phyloP scores from a whole-genome alignment of 2,113 vertebrate species.

The Charina bottae region DNA sequence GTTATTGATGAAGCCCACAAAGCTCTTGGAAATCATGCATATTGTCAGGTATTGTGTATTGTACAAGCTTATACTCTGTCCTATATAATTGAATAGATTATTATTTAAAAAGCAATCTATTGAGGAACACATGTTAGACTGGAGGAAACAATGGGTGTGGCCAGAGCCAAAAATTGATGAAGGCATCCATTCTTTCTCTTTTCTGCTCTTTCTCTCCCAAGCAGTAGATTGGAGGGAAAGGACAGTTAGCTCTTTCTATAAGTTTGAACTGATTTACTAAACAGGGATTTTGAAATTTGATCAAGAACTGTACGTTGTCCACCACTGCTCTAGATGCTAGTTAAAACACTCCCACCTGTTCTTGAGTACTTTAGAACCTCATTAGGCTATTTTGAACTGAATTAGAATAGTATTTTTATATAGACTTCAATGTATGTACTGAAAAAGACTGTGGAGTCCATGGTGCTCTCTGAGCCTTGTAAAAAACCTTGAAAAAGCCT shows the following conservation, averaged over 20 bases:
- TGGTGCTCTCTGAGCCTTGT: too few species aligned
- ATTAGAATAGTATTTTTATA: background rate
- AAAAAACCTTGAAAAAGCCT: too few species aligned
- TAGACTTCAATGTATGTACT: background rate
- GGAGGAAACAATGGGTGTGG: background rate
- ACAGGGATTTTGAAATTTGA: background rate
- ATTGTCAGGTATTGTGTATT: constrained; percentile 84
- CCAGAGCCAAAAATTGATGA: background rate
- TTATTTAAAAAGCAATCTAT: background rate
- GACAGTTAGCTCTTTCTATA: background rate
- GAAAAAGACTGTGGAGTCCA: background rate
- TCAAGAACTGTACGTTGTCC: background rate
- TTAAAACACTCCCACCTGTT: background rate
- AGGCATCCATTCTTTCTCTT: background rate
- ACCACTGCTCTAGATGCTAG: background rate
- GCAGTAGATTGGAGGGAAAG: background rate
- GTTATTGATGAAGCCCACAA: constrained; percentile 98
- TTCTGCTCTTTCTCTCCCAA: background rate
- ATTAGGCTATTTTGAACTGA: background rate
- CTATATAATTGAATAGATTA: background rate
- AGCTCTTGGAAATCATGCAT: constrained; percentile 93
- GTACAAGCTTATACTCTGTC: background rate
- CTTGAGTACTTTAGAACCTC: background rate
- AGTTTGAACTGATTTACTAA: background rate
- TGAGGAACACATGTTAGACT: background rate